Evolutionary conservation across 2,797 vertebrate species (phyloP), one percentile per base, ranked within the genome.

Genomic region (Takifugu ocellatus): DNA sequence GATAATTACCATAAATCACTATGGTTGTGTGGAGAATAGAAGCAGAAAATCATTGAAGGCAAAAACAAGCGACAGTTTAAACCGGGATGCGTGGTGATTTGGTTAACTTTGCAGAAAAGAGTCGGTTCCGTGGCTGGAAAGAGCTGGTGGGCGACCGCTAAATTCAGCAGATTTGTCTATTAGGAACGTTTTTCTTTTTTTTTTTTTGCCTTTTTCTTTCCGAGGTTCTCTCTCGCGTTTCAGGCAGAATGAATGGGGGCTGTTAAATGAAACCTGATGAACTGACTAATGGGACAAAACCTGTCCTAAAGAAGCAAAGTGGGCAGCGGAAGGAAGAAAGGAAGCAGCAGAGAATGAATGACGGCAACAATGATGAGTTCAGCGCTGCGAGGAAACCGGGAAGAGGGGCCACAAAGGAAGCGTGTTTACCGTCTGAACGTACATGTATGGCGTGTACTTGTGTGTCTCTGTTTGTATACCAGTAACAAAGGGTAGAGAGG

Each of bases 1-100:
- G 94, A 97, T 98, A 96, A 96, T 97, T 94, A 94, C 93, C 93
- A 99, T 99, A 96, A 97, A 98, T 98, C 95, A 98, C 92, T 92
- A 92, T 86, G 91, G 90, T 93, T 94, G 93, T 93, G 92, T 93
- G 85, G 91, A 84, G 92, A 94, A 94, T 60, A 88, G 83, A 80
- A 83, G 73, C 77, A 82, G 79, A 85, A 84, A 87, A 87, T 81
- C 81, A 75, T 65, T 81, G 78, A 66, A 51, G 46, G 29, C 54
- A 90, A 87, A 93, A 92, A 93, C 90, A 90, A 89, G 93, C 71
- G 66, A 56, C 91, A 91, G 91, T 85, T 89, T 78, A 78, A 72
- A 72, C 51, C 52, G 56, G 59, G 59, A 54, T 45, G 50, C 26
- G 33, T 53, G 21, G 46, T 58, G 51, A 68, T 79, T 25, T 49